Evolutionary conservation across 2,888 invertebrate species (phyloP).

Genomic region (Saturnia pavonia): DNA sequence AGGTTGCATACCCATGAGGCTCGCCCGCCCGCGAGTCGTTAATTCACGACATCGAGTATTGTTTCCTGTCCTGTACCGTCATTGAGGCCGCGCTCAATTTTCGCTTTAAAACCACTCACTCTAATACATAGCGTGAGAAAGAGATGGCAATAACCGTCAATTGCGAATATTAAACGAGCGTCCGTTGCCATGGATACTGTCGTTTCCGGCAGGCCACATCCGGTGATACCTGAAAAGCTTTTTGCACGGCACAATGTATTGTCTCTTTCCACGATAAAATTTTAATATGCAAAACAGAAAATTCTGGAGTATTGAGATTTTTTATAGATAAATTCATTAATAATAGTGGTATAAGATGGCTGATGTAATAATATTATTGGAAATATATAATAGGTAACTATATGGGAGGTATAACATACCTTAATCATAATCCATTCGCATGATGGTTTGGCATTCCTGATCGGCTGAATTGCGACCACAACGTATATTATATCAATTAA

Average conservation of each 20-base stretch:
- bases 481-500: too few relatives aligned
- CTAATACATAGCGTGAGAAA: constrained; percentile 26
- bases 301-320: not conserved
- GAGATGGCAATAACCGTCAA: constrained; percentile 43
- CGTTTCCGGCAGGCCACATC: constrained; percentile 66
- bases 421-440: too few relatives aligned
- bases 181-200: constrained; percentile 42
- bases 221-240: constrained; percentile 64
- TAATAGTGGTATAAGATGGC: not conserved
- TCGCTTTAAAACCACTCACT: constrained; percentile 55
- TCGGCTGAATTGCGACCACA: too few relatives aligned
- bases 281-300: not conserved
- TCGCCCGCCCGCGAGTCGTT: constrained; percentile 63
- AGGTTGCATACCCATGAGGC: constrained; percentile 41
- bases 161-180: constrained; percentile 40
- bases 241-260: constrained; percentile 40
- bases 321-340: not conserved
- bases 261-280: not conserved
- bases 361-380: not conserved
- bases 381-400: not conserved
- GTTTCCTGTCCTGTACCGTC: constrained; percentile 72
- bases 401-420: too few relatives aligned
- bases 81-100: constrained; percentile 70
- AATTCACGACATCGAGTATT: constrained; percentile 79
- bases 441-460: too few relatives aligned